Base-by-base conservation (phyloP, 2,888 invertebrate species). In the Zygothrica quintamaculata region DNA sequence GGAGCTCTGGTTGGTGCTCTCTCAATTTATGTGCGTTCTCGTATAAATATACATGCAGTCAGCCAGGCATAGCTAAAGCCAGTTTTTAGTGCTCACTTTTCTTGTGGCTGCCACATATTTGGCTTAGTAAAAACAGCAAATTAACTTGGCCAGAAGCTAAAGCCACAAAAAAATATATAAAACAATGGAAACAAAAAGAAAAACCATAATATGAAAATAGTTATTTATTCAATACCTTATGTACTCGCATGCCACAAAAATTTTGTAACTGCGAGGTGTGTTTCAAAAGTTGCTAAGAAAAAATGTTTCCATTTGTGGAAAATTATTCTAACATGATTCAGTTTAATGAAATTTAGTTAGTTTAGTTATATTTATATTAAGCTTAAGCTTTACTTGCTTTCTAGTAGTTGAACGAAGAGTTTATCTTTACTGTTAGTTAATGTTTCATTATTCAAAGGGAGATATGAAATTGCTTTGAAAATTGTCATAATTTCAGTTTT, bases 41-140 rank as follows among this genome's bases (percentile, higher is more conserved):
- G 59, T 65, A 85, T 87, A 85, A 87, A 80, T 80, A 85, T 77
- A 87, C 75, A 85, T 87, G 84, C 57, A 71, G 47, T 60, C 59
- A 37, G 67, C 55, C 71, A 47, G 62, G 58, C 60, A 60, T 60
- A 70, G 65, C 71, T 74, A 71, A 74, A 78, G 82, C 60, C 50
- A 57, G 65, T 78, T 87, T 80, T 80, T 87, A 80, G 65, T 67
- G 51, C 61, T 64, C 37, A n/a, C 57, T 58, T 53, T 55, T 43
- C 50, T 51, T 57, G 16, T 33, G 48, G 46, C 43, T 16, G 15
- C 56, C 56, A 59, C 68, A 73, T 65, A 33, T 66, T 53, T 59
- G 87, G 78, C 85, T 84, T 84, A 84, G 65, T 58, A 65, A 68
- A 57, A 60, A 65, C 58, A 65, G 25, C 64, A 87, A 80, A 78